Evolutionary conservation across 2,797 vertebrate genomes (phyloP), one percentile per base, ranked within the genome.

Genomic region (Hybognathus amarus): DNA sequence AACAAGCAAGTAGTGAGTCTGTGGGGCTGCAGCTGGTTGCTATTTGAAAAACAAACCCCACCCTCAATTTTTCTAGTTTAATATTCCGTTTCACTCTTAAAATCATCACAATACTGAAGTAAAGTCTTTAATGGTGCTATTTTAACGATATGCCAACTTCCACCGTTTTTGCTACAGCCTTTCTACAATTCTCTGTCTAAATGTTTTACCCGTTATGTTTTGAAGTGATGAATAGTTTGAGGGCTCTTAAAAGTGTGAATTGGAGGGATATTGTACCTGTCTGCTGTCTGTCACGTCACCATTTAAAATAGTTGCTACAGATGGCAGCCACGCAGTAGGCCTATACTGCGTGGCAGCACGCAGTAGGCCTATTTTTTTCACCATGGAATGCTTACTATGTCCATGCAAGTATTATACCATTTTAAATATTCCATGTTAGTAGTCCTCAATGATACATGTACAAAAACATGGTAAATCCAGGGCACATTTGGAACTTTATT

Each of bases 221-320:
- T 42, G 40, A 50, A 56, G 71, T 74, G 71, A 56, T 50, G 56
- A 38, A 75, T 75, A 52, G 56, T 56, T 56, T 42, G 24, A 77
- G 75, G 54, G 56, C 56, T 30, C 4, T 77, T 77, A 18, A 63
- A 77, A 63, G 38, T 33, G 24, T 78, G 11, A 66, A 66, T 47
- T 47, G 61, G 76, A 78, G 11, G 33, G 18, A 50, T 47, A 66
- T 78, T 66, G 47, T 68, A 61, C 24, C 56, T 27, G 13, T 77
- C 74, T 77, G 75, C 75, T 22, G 15, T 33, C 42, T 45, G 45
- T 66, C 61, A 66, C 11, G 12, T 78, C 61, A 78, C 61, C 61
- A 78, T 63, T 50, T 42, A 45, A 4, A 63, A 64, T 66, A 20
- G 54, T 76, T 61, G n/a, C 22, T 59, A n/a, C n/a, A n/a, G n/a